Conservation (phyloP, 2,797 vertebrate genomes). For the Florisuga fusca region DNA sequence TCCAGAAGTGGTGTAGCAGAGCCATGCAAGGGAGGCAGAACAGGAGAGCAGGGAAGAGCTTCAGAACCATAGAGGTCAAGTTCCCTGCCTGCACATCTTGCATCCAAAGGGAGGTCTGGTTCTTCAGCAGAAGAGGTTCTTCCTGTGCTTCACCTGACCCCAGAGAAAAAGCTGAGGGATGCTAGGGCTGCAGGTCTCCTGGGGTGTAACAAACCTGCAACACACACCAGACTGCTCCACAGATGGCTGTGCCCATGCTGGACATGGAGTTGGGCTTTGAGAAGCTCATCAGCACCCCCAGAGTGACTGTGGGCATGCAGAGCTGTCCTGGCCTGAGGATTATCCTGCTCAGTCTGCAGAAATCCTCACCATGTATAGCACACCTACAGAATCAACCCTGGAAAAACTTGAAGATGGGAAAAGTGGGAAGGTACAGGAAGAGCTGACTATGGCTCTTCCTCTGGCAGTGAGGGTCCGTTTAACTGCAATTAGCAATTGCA, state of each 20-base stretch:
- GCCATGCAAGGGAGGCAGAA: background rate
- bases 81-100: background rate
- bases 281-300: background rate
- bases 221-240: background rate
- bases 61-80: background rate
- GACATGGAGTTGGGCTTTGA: background rate
- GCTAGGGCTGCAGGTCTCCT: background rate
- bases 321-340: background rate
- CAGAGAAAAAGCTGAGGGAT: background rate
- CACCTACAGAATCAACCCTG: background rate
- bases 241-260: background rate
- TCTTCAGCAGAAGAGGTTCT: background rate
- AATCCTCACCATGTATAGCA: background rate
- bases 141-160: background rate
- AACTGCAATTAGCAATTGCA: background rate
- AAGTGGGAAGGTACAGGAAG: background rate
- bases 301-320: fast-evolving
- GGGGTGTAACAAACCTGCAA: background rate
- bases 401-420: background rate
- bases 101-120: background rate
- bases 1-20: background rate
- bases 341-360: background rate
- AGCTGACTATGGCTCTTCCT: background rate
- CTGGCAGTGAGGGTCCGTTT: background rate
- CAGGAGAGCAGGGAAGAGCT: fast-evolving